phyloP scores from a whole-genome alignment of 2,888 invertebrate species.

The Thera obeliscata region DNA sequence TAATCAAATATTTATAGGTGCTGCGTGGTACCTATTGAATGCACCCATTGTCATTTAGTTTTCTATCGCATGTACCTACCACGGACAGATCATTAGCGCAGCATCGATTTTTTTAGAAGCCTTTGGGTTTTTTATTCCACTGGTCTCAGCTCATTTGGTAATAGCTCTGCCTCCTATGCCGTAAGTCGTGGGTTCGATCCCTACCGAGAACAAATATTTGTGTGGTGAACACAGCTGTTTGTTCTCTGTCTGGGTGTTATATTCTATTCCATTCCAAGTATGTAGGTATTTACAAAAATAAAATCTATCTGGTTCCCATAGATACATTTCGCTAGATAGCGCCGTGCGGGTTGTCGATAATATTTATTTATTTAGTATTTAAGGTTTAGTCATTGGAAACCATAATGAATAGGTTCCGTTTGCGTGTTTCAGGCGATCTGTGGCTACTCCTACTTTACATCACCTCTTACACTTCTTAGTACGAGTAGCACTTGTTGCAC shows the following conservation, averaged over 20 bases:
- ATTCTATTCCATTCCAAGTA: no score
- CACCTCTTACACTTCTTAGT: background rate
- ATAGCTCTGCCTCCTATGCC: no score
- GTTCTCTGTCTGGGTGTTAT: no score
- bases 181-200: no score
- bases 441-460: background rate
- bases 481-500: slow-evolving; percentile 3
- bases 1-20: background rate
- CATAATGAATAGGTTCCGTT: background rate
- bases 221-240: no score
- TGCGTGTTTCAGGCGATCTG: slow-evolving; percentile 15
- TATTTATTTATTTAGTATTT: background rate
- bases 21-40: background rate
- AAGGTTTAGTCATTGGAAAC: background rate
- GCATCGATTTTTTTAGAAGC: background rate
- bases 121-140: background rate
- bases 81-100: background rate
- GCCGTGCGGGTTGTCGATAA: no score
- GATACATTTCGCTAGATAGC: no score
- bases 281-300: no score
- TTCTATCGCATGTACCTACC: background rate
- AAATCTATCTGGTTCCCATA: no score
- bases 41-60: background rate
- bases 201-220: no score
- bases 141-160: no score